A percentile compares a stretch with the other conserved stretches of the same genome.
These are phyloP conservation scores for Dasysyrphus albostriatus DNA, from an alignment of 2,888 invertebrate species.

Conservation along the genomic window DNA sequence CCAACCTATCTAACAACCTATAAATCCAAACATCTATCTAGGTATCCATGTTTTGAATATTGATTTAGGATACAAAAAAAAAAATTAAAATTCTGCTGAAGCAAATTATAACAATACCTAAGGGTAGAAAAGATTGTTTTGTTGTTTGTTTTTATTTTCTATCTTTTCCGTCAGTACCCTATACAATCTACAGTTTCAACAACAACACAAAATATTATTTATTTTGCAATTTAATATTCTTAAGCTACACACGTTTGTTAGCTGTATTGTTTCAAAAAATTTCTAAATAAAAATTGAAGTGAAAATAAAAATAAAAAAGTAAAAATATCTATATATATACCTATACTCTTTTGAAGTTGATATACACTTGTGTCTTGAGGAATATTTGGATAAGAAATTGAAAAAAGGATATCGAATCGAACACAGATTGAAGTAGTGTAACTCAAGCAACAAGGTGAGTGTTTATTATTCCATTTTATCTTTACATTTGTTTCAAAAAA, in stretches of 20 bases:
- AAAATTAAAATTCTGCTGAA: conserved; percentile 16
- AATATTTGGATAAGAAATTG: conserved; percentile 52
- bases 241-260: conserved; percentile 7
- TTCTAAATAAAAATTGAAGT: conserved; percentile 22
- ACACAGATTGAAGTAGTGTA: conserved; percentile 17
- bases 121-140: conserved; percentile 13
- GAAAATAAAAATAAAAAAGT: conserved; percentile 23
- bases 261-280: conserved; percentile 3
- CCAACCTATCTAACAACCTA: no score
- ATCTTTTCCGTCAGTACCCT: no score
- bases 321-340: neutral
- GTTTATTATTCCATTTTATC: conserved; percentile 9
- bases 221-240: neutral
- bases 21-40: conserved; percentile 4
- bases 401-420: conserved; percentile 30
- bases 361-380: conserved; percentile 22
- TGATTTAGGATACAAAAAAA: neutral
- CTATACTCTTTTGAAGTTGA: conserved; percentile 1
- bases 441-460: conserved; percentile 23
- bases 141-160: neutral
- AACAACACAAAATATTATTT: neutral
- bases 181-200: neutral
- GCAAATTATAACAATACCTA: neutral
- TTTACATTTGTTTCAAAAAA: neutral
- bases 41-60: conserved; percentile 31